Conservation (phyloP, 2,888 invertebrate genomes). For the Amphipyra berbera region DNA sequence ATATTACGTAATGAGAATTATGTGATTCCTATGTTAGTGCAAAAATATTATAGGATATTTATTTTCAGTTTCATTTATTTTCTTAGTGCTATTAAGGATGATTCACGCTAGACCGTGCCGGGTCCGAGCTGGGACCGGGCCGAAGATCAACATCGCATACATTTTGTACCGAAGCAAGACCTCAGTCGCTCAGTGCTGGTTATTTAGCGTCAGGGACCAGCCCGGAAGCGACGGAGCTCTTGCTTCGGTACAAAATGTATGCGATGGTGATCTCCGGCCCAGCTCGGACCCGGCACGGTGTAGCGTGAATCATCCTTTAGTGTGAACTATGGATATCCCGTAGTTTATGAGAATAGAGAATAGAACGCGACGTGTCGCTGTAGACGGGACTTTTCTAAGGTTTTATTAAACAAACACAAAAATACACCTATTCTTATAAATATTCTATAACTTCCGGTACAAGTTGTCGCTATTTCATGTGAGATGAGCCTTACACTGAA, state of each 20-base stretch:
- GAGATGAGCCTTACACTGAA: conserved; percentile 21
- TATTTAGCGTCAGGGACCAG: no score
- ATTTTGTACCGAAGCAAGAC: no score
- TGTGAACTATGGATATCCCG: conserved; percentile 12
- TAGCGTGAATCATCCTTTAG: no score
- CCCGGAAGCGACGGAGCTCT: no score
- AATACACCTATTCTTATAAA: conserved; percentile 50
- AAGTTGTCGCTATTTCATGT: conserved; percentile 33
- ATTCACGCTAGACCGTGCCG: no score
- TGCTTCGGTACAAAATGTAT: no score
- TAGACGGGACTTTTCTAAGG: conserved; percentile 24
- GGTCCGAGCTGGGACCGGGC: no score
- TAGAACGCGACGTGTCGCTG: conserved; percentile 35
- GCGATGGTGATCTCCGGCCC: no score
- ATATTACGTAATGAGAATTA: conserved; percentile 68
- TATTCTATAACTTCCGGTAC: conserved; percentile 39
- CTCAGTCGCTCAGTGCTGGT: no score
- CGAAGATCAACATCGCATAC: no score
- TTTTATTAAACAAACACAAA: conserved; percentile 49
- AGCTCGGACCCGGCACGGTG: no score
- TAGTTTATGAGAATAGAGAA: conserved; percentile 20
- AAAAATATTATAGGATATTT: conserved; percentile 65
- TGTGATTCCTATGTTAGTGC: conserved; percentile 65
- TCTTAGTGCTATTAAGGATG: conserved; percentile 51
- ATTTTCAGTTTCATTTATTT: conserved; percentile 54